Percentiles rank a stretch among this genome's conserved stretches.
Conservation (phyloP, 2,888 invertebrate species). For the Meiosimyza platycephala region DNA sequence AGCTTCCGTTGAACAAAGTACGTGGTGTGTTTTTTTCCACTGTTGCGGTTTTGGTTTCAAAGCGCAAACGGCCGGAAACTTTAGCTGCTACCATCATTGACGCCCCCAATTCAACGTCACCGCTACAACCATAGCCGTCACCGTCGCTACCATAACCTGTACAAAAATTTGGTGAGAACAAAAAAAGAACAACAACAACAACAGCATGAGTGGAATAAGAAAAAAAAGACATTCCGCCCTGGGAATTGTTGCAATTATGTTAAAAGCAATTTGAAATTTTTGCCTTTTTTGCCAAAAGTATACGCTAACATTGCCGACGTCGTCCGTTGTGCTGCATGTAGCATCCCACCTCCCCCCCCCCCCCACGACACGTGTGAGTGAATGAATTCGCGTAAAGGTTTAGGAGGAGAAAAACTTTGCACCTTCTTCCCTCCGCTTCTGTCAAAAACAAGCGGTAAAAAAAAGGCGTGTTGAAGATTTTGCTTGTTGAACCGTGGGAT, state of each 20-base stretch:
- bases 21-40: constrained; percentile 2
- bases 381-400: background rate
- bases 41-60: constrained; percentile 6
- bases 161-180: constrained; percentile 9
- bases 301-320: background rate
- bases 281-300: background rate
- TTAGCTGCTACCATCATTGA: background rate
- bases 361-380: background rate
- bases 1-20: too few species aligned
- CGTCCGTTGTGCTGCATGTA: constrained; percentile 2
- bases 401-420: background rate
- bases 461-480: background rate
- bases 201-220: too few species aligned
- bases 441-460: background rate
- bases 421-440: background rate
- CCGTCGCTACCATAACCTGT: too few species aligned
- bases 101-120: background rate
- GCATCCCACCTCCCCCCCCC: background rate
- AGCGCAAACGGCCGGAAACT: constrained; percentile 15
- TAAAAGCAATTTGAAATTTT: constrained; percentile 57
- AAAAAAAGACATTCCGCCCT: constrained; percentile 23
- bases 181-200: background rate
- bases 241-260: constrained; percentile 60
- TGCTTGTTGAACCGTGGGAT: constrained; percentile 20
- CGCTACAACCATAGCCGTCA: too few species aligned